A percentile compares a stretch with the other conserved stretches of the same genome.
phyloP scores from a whole-genome alignment of 2,888 invertebrate species.

The Papilio gigon region DNA sequence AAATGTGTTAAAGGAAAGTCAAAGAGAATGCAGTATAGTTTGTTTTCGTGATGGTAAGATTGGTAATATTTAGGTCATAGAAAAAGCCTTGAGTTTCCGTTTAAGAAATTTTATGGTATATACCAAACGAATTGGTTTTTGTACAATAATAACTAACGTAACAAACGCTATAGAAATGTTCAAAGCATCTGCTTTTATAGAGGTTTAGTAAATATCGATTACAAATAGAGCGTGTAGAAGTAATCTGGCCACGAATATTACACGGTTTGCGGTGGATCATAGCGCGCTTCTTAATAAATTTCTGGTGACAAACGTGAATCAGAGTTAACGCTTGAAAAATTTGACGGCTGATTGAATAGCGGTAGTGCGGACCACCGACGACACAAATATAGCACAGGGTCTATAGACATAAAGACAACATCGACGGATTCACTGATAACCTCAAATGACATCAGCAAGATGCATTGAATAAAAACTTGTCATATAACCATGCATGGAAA shows the following conservation, averaged over 20 bases:
- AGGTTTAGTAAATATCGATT: constrained; percentile 42
- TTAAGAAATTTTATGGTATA: constrained; percentile 1
- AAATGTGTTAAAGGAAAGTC: neutral
- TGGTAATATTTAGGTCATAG: constrained; percentile 4
- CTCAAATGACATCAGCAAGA: neutral
- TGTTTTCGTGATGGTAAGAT: neutral
- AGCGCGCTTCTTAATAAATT: constrained; percentile 61
- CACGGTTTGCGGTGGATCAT: constrained; percentile 65
- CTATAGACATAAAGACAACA: constrained; percentile 16
- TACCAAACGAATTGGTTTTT: constrained; percentile 1
- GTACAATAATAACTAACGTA: constrained; percentile 13
- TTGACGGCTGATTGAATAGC: constrained; percentile 69
- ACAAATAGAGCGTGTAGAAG: constrained; percentile 66
- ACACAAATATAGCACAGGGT: constrained; percentile 34
- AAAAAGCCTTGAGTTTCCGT: neutral
- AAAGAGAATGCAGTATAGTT: neutral
- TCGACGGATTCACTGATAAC: neutral
- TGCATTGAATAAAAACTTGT: constrained; percentile 1
- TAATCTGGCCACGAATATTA: constrained; percentile 56
- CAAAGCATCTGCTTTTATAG: constrained; percentile 27
- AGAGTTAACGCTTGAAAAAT: constrained; percentile 56
- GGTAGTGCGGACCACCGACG: constrained; percentile 60
- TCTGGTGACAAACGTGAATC: constrained; percentile 67
- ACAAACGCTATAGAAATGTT: neutral
- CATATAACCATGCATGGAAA: constrained; percentile 20